Evolutionary conservation across 2,888 invertebrate species (phyloP), one percentile per base, ranked within the genome.

Genomic region (Sarcophaga variegata): DNA sequence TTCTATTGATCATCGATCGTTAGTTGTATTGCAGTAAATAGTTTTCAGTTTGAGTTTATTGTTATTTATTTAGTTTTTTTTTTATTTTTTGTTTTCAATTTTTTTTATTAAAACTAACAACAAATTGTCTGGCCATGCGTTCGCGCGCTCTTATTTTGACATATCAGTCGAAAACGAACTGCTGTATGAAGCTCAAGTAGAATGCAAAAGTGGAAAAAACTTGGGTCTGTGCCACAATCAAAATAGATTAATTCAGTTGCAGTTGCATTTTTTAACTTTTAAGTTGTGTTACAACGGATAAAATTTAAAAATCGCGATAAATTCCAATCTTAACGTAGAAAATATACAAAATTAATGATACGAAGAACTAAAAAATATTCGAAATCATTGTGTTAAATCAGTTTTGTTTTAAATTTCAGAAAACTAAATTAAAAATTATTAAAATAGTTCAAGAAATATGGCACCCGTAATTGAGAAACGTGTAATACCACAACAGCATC

Each of bases 391-490:
- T 64, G 14, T 64, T 25, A 67, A 77, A 62, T 14, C 72, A 75
- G 63, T 70, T 84, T 66, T 76, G n/a, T 27, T 75, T 45, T 6
- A 4, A 72, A 62, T 84, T 83, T 37, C 87, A 92, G 92, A 88
- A 88, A 88, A 88, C 90, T 80, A 92, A 92, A 92, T 92, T 92
- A 83, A 77, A 89, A 90, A 90, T 91, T 88, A 88, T 88, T 64
- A 69, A 17, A 54, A 77, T 77, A 25, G 76, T 60, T 60, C 49
- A 83, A 74, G 25, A 27, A 75, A 70, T 81, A 93, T 93, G 93
- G 92, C 93, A 89, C 93, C 93, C 85, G 91, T 93, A 86, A 91
- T 91, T 87, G 93, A 93, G 86, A 93, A 93, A 89, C 91, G 92
- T 85, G 89, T 63, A 54, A 74, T 60, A 78, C 62, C 78, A 27